phyloP scores from a whole-genome alignment of 2,888 invertebrate genomes.

The Papilio protenor region DNA sequence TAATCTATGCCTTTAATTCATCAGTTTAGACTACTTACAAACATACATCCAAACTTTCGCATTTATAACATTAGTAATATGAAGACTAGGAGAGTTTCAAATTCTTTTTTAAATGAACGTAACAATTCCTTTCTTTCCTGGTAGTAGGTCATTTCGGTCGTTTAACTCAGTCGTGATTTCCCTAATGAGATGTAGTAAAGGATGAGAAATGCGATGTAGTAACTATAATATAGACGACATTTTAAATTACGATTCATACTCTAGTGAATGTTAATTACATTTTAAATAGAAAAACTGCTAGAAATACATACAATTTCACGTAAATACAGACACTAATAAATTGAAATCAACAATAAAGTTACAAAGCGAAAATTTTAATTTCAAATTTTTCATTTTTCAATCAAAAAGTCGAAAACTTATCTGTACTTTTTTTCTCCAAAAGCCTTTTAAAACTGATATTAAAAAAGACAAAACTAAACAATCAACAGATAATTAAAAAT shows the following conservation, averaged over 20 bases:
- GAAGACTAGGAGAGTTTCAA: too few species aligned
- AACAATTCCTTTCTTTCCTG: neutral
- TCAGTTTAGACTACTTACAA: too few species aligned
- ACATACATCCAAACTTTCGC: too few species aligned
- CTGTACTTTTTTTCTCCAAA: neutral
- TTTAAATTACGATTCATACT: neutral
- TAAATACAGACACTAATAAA: too few species aligned
- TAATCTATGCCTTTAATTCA: too few species aligned
- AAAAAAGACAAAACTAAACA: neutral
- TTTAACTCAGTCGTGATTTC: slow-evolving; percentile 4
- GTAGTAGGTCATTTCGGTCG: neutral
- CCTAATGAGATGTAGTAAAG: slow-evolving; percentile 8
- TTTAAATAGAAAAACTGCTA: neutral
- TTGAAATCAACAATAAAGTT: too few species aligned
- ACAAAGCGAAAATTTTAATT: too few species aligned
- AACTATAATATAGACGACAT: neutral
- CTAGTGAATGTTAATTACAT: neutral
- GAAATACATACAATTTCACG: too few species aligned
- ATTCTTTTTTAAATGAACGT: neutral
- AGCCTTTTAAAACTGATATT: neutral
- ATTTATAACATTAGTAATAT: too few species aligned
- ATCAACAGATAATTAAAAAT: neutral
- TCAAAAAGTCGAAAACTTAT: neutral
- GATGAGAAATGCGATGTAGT: neutral
- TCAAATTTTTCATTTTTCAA: too few species aligned